Evolutionary conservation across 64 coral and sea anemone genomes (phyloP).

Genomic region (Pocillopora verrucosa): DNA sequence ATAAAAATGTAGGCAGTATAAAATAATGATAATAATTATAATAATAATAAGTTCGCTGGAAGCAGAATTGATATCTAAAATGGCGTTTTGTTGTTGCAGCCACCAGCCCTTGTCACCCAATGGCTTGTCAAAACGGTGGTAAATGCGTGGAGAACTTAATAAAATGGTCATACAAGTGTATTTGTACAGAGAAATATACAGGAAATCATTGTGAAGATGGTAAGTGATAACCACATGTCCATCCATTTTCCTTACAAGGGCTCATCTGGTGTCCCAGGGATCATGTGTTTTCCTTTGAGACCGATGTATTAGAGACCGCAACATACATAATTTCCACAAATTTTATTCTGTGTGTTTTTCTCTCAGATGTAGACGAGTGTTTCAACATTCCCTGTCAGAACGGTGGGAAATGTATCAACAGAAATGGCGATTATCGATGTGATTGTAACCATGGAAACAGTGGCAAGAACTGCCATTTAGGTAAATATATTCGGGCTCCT

Average conservation of each 20-base stretch:
- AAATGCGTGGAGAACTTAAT: constrained; percentile 24
- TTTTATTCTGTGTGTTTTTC: not conserved
- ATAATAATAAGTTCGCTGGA: too few relatives aligned
- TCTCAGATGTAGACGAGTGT: constrained; percentile 49
- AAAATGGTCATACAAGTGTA: constrained; percentile 17
- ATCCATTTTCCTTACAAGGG: not conserved
- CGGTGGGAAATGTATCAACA: constrained; percentile 26
- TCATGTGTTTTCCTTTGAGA: too few relatives aligned
- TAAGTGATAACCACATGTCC: not conserved
- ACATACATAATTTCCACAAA: too few relatives aligned
- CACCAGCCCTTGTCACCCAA: constrained; percentile 1
- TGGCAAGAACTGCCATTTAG: constrained; percentile 47
- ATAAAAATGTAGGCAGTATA: too few relatives aligned
- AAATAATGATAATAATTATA: too few relatives aligned
- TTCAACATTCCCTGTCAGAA: constrained; percentile 44
- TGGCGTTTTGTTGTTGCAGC: too few relatives aligned
- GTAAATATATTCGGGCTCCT: not conserved
- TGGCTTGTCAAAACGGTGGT: constrained; percentile 33
- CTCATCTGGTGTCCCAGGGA: not conserved
- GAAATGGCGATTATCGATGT: constrained; percentile 15
- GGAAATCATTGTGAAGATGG: constrained; percentile 50
- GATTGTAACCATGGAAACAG: constrained; percentile 45
- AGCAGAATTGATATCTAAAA: too few relatives aligned
- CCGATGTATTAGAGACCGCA: not conserved
- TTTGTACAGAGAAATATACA: constrained; percentile 20